Evolutionary conservation across 2,797 vertebrate species (phyloP).

Genomic region (Urocyon cinereoargenteus): DNA sequence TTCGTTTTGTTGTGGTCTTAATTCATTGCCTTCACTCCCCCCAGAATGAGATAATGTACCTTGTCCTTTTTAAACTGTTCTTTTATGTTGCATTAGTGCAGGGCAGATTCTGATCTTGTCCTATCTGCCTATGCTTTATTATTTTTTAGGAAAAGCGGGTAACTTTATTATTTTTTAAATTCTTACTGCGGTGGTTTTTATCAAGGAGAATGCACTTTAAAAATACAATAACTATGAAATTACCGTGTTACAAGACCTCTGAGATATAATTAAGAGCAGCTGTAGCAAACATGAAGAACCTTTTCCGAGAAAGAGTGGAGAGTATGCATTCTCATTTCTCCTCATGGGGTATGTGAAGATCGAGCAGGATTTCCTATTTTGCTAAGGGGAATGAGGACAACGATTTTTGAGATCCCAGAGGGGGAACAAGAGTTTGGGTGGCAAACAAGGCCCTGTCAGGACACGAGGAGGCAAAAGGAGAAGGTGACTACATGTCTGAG

Average conservation of each 20-base stretch:
- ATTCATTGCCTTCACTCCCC: slow-evolving; percentile 69
- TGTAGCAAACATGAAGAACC: background rate
- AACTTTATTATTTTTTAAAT: slow-evolving; percentile 51
- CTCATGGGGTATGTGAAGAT: background rate
- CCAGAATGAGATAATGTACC: slow-evolving; percentile 70
- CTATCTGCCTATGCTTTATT: background rate
- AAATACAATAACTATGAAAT: slow-evolving; percentile 52
- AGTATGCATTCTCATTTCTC: background rate
- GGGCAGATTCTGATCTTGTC: background rate
- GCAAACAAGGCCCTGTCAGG: background rate
- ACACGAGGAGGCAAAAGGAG: background rate
- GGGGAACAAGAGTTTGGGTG: background rate
- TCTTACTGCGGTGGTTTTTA: slow-evolving; percentile 29
- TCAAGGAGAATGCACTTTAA: slow-evolving; percentile 48
- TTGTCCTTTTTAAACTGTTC: slow-evolving; percentile 51
- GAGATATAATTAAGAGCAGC: slow-evolving; percentile 23
- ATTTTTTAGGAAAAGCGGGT: slow-evolving; percentile 36
- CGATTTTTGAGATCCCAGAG: background rate
- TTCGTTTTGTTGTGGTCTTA: slow-evolving; percentile 78
- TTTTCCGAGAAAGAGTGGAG: background rate
- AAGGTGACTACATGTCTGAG: background rate
- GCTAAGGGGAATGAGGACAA: background rate
- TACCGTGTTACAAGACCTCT: background rate
- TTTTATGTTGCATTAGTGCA: slow-evolving; percentile 28
- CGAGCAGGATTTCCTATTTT: background rate